These are phyloP conservation scores for Astatotilapia flaviijosephi DNA, from an alignment of 2,113 vertebrate genomes.

Conservation along the genomic window DNA sequence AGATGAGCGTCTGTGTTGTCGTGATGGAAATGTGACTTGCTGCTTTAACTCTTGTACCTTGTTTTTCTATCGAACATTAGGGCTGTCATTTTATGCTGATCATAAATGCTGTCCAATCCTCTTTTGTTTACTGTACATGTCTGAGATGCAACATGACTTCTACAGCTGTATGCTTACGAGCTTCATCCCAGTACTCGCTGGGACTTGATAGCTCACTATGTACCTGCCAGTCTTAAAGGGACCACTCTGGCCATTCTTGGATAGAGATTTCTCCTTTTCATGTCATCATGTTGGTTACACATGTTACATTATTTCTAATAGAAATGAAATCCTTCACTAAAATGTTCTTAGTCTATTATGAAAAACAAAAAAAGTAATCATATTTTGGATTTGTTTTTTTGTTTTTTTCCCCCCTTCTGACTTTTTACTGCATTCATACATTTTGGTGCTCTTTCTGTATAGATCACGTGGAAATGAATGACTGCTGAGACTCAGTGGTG, in stretches of 20 bases:
- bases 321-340: background rate
- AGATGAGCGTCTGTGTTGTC: constrained; percentile 59
- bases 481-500: background rate
- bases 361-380: background rate
- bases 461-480: background rate
- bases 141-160: constrained; percentile 7
- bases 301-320: background rate
- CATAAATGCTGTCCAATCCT: constrained; percentile 43
- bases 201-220: background rate
- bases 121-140: constrained; percentile 22
- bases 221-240: constrained; percentile 8
- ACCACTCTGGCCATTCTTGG: background rate
- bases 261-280: background rate
- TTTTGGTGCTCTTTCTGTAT: background rate
- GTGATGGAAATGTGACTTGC: constrained; percentile 68
- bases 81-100: constrained; percentile 61
- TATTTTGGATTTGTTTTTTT: background rate
- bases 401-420: background rate
- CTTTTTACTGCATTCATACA: constrained; percentile 4
- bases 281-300: background rate
- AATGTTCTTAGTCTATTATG: background rate
- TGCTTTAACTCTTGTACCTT: constrained; percentile 63
- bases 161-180: background rate
- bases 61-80: constrained; percentile 59
- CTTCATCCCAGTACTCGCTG: background rate